Conservation (phyloP, 1,140 invertebrate genomes). For the Cecropterus lyciades region DNA sequence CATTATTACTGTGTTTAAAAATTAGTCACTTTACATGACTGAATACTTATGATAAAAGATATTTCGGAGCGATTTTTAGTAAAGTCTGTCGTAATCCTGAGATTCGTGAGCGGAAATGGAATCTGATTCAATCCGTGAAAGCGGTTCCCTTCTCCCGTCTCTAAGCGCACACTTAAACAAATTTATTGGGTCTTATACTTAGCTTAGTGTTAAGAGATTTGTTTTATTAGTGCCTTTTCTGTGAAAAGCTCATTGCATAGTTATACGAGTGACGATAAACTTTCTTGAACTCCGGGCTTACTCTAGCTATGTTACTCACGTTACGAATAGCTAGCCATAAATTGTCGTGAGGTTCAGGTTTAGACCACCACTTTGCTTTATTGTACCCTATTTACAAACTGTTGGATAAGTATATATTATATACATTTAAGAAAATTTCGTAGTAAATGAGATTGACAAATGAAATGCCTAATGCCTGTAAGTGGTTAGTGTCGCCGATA, state of each 20-base stretch:
- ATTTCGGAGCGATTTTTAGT: background rate
- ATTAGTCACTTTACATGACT: too few species aligned
- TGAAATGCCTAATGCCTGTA: too few species aligned
- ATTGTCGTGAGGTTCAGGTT: background rate
- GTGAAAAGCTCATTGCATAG: background rate
- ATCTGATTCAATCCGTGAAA: background rate
- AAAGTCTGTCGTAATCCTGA: background rate
- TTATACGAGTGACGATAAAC: too few species aligned
- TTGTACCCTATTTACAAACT: background rate
- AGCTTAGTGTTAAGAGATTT: background rate
- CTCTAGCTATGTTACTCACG: background rate
- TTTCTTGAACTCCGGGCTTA: background rate
- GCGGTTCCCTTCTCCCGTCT: background rate
- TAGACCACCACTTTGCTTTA: background rate
- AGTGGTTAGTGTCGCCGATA: too few species aligned
- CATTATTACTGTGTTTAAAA: too few species aligned
- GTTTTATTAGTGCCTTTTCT: background rate
- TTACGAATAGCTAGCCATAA: background rate
- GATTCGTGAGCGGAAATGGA: background rate
- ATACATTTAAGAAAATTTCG: too few species aligned
- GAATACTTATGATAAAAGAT: background rate
- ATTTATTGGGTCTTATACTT: background rate
- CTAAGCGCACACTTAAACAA: background rate
- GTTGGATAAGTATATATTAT: too few species aligned
- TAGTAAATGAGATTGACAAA: too few species aligned